Conservation (phyloP, 1,140 invertebrate species). For the Marisa cornuarietis region DNA sequence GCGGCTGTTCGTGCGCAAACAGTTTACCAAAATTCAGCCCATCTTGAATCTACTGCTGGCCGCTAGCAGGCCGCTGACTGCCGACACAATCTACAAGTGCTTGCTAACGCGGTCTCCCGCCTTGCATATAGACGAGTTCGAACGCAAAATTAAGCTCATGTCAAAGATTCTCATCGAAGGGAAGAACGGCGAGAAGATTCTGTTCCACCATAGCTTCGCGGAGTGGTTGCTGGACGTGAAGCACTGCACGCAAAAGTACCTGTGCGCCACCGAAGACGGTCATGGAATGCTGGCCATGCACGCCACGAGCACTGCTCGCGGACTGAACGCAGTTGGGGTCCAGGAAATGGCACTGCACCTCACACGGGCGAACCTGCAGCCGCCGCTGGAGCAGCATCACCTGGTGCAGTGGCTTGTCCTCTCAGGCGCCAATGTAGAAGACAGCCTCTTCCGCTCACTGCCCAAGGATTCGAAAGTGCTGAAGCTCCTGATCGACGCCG, state of each 20-base stretch:
- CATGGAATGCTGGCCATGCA: slow-evolving; percentile 90
- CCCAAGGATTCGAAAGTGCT: slow-evolving; percentile 61
- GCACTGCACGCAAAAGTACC: slow-evolving; percentile 93
- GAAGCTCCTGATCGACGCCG: slow-evolving; percentile 60
- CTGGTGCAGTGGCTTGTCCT: slow-evolving; percentile 64
- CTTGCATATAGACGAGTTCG: slow-evolving; percentile 86
- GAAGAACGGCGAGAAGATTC: slow-evolving; percentile 73
- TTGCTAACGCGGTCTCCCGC: slow-evolving; percentile 81
- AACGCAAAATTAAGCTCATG: slow-evolving; percentile 81
- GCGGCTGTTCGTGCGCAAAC: slow-evolving; percentile 80
- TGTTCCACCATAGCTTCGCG: slow-evolving; percentile 88
- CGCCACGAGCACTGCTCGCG: slow-evolving; percentile 74
- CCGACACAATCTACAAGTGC: slow-evolving; percentile 81
- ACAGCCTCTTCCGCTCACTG: slow-evolving; percentile 54
- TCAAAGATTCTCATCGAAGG: slow-evolving; percentile 71
- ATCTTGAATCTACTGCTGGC: slow-evolving; percentile 89
- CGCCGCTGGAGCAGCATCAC: slow-evolving; percentile 65
- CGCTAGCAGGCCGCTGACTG: slow-evolving; percentile 83
- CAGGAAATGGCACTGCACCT: slow-evolving; percentile 72
- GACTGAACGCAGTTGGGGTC: slow-evolving; percentile 70
- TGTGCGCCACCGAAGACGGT: slow-evolving; percentile 86
- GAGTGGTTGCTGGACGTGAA: slow-evolving; percentile 96
- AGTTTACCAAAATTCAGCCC: slow-evolving; percentile 78
- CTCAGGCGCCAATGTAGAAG: slow-evolving; percentile 56
- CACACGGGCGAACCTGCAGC: slow-evolving; percentile 61